Conservation (phyloP, 2,888 invertebrate species). For the Lepidocyrtoides sp. region DNA sequence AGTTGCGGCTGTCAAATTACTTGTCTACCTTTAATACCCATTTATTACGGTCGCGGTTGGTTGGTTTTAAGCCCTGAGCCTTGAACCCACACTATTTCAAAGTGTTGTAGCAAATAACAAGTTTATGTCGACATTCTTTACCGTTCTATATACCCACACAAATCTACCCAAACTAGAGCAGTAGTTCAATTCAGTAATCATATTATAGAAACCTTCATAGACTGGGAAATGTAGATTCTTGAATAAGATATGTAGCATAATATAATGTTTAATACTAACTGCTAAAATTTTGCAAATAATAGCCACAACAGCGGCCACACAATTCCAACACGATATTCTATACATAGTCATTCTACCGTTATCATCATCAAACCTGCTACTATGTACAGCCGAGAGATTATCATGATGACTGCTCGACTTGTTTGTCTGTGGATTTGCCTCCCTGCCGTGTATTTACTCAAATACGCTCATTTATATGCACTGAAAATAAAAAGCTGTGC, state of each 20-base stretch:
- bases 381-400: constrained; percentile 59
- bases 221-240: no score
- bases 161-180: constrained; percentile 4
- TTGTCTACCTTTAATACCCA: constrained; percentile 77
- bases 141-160: not conserved
- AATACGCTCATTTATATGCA: not conserved
- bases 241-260: no score
- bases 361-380: constrained; percentile 42
- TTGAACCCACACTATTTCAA: constrained; percentile 26
- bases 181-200: constrained; percentile 18
- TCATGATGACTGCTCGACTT: constrained; percentile 68
- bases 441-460: not conserved
- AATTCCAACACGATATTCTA: no score
- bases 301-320: not conserved
- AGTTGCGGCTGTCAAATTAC: constrained; percentile 75
- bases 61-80: constrained; percentile 53
- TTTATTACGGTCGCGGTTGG: constrained; percentile 68
- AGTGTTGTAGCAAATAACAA: not conserved
- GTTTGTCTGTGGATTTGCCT: constrained; percentile 46
- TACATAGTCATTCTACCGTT: not conserved
- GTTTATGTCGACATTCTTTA: not conserved
- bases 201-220: not conserved
- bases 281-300: not conserved
- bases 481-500: not conserved
- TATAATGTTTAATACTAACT: not conserved